phyloP scores from a whole-genome alignment of 2,113 vertebrate species.

The Sakesphorus luctuosus region DNA sequence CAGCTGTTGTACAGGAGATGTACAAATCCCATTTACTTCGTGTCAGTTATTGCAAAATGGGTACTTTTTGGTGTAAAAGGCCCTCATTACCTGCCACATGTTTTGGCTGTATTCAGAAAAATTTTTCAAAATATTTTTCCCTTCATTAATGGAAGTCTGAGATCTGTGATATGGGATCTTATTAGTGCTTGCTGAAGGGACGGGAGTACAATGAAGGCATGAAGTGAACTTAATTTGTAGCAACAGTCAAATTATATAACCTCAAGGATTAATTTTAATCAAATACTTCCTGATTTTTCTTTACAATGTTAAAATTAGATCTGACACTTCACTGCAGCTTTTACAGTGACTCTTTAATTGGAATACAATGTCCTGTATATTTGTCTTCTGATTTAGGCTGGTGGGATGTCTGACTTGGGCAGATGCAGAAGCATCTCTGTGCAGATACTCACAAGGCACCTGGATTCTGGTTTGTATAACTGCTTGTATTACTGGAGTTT shows the following conservation, averaged over 20 bases:
- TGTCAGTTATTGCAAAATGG: not conserved
- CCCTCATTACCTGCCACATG: conserved; percentile 21
- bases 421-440: not conserved
- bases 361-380: not conserved
- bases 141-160: not conserved
- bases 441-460: fast-evolving
- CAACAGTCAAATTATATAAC: not conserved
- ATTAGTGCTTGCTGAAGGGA: not conserved
- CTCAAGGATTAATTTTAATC: conserved; percentile 37
- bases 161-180: not conserved
- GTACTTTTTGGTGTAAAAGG: conserved; percentile 1
- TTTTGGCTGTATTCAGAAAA: not conserved
- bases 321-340: not conserved
- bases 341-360: not conserved
- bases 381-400: not conserved
- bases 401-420: not conserved
- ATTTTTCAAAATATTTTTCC: not conserved
- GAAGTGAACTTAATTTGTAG: not conserved
- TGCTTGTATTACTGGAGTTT: not conserved
- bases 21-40: conserved; percentile 21
- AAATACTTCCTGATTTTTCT: conserved; percentile 24
- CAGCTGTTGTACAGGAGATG: conserved; percentile 52
- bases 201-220: not conserved
- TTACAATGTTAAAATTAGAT: not conserved
- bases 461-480: not conserved